phyloP scores from a whole-genome alignment of 1,140 invertebrate species.

The Anoplophora glabripennis region DNA sequence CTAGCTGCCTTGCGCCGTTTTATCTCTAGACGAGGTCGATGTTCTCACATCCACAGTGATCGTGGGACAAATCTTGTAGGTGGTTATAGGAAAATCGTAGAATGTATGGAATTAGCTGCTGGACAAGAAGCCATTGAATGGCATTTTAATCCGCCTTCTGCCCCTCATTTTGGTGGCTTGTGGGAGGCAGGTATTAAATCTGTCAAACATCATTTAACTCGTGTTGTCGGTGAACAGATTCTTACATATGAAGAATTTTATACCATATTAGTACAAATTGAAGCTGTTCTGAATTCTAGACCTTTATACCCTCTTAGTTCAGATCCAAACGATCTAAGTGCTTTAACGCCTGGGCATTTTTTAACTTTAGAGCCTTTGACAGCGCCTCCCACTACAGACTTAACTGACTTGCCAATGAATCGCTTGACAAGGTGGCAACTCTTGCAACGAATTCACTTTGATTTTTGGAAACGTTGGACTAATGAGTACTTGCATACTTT shows the following conservation, averaged over 20 bases:
- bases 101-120: not conserved
- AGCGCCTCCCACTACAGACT: too few relatives aligned
- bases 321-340: not conserved
- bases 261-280: not conserved
- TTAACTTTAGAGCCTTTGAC: too few relatives aligned
- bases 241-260: not conserved
- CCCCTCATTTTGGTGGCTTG: not conserved
- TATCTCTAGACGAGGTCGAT: not conserved
- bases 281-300: not conserved
- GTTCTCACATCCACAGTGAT: not conserved
- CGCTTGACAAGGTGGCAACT: not conserved
- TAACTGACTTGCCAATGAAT: too few relatives aligned
- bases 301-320: not conserved
- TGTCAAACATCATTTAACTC: constrained; percentile 1
- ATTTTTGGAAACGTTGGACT: constrained; percentile 4
- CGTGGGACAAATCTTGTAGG: not conserved
- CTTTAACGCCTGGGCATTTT: not conserved
- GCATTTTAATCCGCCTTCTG: not conserved
- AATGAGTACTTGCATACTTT: not conserved
- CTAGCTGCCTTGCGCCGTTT: not conserved
- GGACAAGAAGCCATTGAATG: not conserved
- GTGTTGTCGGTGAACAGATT: not conserved
- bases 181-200: not conserved
- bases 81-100: not conserved
- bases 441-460: not conserved